Evolutionary conservation across 2,113 vertebrate species (phyloP), one percentile per base, ranked within the genome.

Genomic region (Neodon shergylaensis): DNA sequence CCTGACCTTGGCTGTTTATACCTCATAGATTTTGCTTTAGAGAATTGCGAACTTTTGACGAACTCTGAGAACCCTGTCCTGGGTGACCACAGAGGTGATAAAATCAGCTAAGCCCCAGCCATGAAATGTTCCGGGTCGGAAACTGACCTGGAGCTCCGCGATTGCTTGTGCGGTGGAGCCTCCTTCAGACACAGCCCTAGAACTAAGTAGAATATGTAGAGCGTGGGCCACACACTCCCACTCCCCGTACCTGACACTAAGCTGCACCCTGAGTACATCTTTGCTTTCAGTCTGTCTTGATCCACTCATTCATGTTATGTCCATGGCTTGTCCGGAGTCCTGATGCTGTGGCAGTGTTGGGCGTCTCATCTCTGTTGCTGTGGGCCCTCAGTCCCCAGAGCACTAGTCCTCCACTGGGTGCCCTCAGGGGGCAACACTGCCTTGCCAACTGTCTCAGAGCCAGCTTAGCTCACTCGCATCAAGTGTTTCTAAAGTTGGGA

Each of bases 331-430:
- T n/a, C 61, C 3, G 19, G 44, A 28, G 5, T 11, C 13, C 33
- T 39, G 26, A 14, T 24, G 49, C 31, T 2, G 0, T 47, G 26
- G 76, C 54, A 16, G 36, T 9, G 2, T 8, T 70, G 65, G 70
- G 39, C 74, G 36, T 66, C 76, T 36, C 74, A 17, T 77, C 76
- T 13, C 78, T 33, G 1, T 74, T 42, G 36, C 2, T 21, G 26
- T 44, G 44, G 86, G 72, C 31, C 36, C 17, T 2, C 0, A 1
- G 39, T 44, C 28, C 22, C 5, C 5, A 17, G 16, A 24, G 21
- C 12, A 68, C 63, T 13, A 0, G 61, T 12, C 3, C 7, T 0
- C 36, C 16, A 4, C 10, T 0, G 12, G 12, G 21, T 21, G 68
- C 78, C 83, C 10, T 3, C 1, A 5, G 0, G 17, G 33, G n/a